These are phyloP conservation scores for Pammene aurita DNA, from an alignment of 2,888 invertebrate species.

Conservation along the genomic window DNA sequence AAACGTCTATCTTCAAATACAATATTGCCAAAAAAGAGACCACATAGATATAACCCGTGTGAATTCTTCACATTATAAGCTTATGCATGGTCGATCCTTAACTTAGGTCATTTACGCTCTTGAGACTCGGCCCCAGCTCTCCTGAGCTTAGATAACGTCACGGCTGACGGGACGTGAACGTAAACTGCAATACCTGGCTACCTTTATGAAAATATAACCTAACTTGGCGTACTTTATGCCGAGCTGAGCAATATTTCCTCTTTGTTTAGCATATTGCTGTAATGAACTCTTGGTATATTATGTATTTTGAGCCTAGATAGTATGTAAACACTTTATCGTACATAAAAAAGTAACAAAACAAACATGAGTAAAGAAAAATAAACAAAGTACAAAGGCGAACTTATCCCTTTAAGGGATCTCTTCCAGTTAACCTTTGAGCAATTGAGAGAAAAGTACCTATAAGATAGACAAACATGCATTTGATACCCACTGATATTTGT, in stretches of 20 bases:
- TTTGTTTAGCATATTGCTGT: conserved; percentile 20
- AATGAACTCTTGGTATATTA: not conserved
- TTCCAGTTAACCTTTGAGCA: too few relatives aligned
- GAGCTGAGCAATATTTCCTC: conserved; percentile 25
- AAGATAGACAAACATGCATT: too few relatives aligned
- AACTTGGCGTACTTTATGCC: conserved; percentile 23
- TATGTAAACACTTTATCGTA: too few relatives aligned
- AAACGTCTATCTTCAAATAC: too few relatives aligned
- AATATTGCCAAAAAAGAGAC: too few relatives aligned
- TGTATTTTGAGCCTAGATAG: not conserved
- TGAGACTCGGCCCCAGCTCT: conserved; percentile 12
- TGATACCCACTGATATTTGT: too few relatives aligned
- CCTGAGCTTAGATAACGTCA: conserved; percentile 24
- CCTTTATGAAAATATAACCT: conserved; percentile 25
- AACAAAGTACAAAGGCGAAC: too few relatives aligned
- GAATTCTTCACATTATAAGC: not conserved
- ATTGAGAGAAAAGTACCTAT: too few relatives aligned
- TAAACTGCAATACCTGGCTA: conserved; percentile 37
- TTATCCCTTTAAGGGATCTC: too few relatives aligned
- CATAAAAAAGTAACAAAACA: too few relatives aligned
- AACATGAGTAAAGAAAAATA: too few relatives aligned
- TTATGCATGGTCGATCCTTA: not conserved
- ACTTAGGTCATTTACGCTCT: conserved; percentile 4
- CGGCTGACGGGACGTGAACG: conserved; percentile 24
- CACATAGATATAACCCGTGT: too few relatives aligned